Percentiles rank a stretch among this genome's conserved stretches.
phyloP scores from a whole-genome alignment of 2,113 vertebrate species.

The Tylochromis polylepis region DNA sequence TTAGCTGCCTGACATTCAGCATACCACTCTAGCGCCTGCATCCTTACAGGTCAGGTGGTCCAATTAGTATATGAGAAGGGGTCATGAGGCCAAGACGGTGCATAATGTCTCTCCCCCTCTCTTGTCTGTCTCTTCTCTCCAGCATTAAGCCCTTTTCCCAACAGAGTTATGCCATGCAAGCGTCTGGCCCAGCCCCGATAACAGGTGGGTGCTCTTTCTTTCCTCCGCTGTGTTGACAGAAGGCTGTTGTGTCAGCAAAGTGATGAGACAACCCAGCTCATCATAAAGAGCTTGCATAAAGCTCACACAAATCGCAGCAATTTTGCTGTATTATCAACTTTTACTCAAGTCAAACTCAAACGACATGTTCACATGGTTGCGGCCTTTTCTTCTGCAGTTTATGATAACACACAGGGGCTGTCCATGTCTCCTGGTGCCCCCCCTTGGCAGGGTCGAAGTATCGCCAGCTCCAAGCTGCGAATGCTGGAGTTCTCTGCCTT shows the following conservation, averaged over 20 bases:
- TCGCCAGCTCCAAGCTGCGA: constrained; percentile 89
- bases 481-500: constrained; percentile 96
- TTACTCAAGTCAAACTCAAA: background rate
- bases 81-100: constrained; percentile 36
- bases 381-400: constrained; percentile 69
- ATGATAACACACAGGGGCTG: constrained; percentile 80
- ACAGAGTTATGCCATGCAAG: constrained; percentile 86
- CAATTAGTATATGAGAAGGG: constrained; percentile 56
- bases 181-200: constrained; percentile 77
- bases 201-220: constrained; percentile 76
- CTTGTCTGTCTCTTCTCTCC: constrained; percentile 50
- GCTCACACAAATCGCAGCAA: constrained; percentile 4
- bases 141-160: constrained; percentile 95
- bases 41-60: constrained; percentile 47
- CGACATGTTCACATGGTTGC: background rate
- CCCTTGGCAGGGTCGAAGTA: constrained; percentile 88
- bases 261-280: constrained; percentile 9
- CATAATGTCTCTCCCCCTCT: constrained; percentile 48
- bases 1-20: constrained; percentile 50
- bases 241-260: background rate
- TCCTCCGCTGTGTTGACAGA: constrained; percentile 39
- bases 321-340: background rate
- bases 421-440: constrained; percentile 79
- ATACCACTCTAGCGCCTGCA: constrained; percentile 14
- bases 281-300: background rate